These are phyloP conservation scores for Collichthys lucidus DNA, from an alignment of 2,113 vertebrate genomes.

Conservation along the genomic window DNA sequence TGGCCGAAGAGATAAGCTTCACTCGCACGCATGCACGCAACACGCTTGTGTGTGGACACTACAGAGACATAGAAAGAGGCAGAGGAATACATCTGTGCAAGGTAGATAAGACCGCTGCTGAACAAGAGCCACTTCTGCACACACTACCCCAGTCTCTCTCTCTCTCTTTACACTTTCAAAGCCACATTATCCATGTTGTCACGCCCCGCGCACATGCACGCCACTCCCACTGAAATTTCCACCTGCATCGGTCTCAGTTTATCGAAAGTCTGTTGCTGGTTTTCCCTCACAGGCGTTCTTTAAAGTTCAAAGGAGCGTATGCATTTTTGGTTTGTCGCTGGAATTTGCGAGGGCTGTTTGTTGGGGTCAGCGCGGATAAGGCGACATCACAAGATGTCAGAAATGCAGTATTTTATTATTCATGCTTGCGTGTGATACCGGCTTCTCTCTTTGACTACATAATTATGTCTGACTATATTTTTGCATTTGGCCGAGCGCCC, in stretches of 20 bases:
- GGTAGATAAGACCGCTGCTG: slow-evolving; percentile 77
- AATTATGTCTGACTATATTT: not conserved
- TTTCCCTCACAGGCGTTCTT: not conserved
- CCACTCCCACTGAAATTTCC: slow-evolving; percentile 17
- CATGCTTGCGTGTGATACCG: not conserved
- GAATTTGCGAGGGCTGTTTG: slow-evolving; percentile 1
- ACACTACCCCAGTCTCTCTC: not conserved
- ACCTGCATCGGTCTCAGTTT: slow-evolving; percentile 32
- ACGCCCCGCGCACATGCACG: slow-evolving; percentile 8
- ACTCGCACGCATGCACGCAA: not conserved
- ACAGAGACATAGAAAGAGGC: slow-evolving; percentile 42
- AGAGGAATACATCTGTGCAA: slow-evolving; percentile 69
- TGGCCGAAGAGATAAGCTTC: slow-evolving; percentile 78
- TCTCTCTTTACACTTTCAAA: slow-evolving; percentile 47
- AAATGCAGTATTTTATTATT: slow-evolving; percentile 2
- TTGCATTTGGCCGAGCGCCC: not conserved
- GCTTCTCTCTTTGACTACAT: not conserved
- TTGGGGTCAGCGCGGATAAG: not conserved
- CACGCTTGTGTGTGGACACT: slow-evolving; percentile 19
- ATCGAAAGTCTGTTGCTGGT: slow-evolving; percentile 28
- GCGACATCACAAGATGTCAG: not conserved
- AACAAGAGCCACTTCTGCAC: slow-evolving; percentile 34
- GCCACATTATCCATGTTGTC: slow-evolving; percentile 8
- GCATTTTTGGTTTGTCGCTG: not conserved
- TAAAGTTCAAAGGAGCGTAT: slow-evolving; percentile 20